A percentile compares a stretch with the other conserved stretches of the same genome.
These are phyloP conservation scores for Rhodinocichla rosea DNA, from an alignment of 2,113 vertebrate genomes.

Conservation along the genomic window DNA sequence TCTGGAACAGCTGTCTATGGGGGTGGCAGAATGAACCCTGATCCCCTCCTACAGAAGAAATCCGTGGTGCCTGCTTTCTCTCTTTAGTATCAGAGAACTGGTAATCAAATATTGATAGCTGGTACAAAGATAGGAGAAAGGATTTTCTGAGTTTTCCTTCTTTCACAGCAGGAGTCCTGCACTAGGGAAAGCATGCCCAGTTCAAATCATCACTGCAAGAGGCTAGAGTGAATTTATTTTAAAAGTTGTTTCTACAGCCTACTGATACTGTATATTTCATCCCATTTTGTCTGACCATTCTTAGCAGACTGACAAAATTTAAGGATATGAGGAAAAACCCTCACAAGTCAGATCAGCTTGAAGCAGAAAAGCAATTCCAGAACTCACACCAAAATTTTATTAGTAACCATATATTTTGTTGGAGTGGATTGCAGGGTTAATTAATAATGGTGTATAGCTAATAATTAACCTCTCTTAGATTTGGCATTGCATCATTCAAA, in stretches of 20 bases:
- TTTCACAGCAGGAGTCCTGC: background rate
- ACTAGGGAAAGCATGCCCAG: background rate
- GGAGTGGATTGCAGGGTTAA: background rate
- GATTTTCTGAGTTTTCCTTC: background rate
- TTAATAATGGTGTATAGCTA: background rate
- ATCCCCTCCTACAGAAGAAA: background rate
- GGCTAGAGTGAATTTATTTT: background rate
- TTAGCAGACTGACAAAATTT: background rate
- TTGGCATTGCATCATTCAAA: background rate
- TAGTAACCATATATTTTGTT: background rate
- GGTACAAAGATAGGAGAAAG: background rate
- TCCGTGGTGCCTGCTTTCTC: background rate
- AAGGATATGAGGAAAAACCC: background rate
- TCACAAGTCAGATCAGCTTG: background rate
- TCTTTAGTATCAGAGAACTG: background rate
- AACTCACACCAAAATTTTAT: background rate
- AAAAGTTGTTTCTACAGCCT: background rate
- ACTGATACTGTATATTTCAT: background rate
- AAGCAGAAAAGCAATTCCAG: background rate
- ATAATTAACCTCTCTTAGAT: constrained; percentile 2
- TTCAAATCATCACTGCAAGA: background rate
- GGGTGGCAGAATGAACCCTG: background rate
- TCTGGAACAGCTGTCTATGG: background rate
- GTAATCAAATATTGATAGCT: background rate
- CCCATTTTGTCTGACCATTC: background rate